phyloP scores from a whole-genome alignment of 2,797 vertebrate species.

The Lepidocolaptes lacrymiger region DNA sequence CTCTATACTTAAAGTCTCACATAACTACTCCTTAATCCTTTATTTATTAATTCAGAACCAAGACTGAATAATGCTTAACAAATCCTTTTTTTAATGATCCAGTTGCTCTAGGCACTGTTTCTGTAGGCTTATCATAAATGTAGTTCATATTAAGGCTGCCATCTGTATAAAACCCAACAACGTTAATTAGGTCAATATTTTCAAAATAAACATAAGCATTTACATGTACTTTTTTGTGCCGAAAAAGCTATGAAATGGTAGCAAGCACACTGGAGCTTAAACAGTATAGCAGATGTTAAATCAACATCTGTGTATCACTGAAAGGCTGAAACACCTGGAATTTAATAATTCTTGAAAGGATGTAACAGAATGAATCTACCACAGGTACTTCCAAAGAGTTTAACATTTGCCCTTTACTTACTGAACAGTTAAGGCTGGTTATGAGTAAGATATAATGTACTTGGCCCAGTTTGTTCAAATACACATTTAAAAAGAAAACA shows the following conservation, averaged over 20 bases:
- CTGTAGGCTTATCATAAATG: neutral
- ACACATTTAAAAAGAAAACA: neutral
- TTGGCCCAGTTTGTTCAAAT: conserved; percentile 1
- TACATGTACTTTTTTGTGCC: neutral
- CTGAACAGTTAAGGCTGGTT: neutral
- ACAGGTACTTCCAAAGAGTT: neutral
- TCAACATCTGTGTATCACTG: neutral
- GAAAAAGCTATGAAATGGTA: neutral
- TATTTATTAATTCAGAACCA: conserved; percentile 42
- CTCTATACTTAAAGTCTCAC: conserved; percentile 40
- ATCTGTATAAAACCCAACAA: neutral
- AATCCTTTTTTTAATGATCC: neutral
- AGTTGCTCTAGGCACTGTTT: neutral
- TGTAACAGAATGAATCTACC: neutral
- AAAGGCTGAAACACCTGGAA: neutral
- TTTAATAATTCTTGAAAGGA: neutral
- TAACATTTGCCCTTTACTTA: neutral
- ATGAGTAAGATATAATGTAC: neutral
- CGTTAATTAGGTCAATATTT: neutral
- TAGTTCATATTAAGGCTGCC: neutral
- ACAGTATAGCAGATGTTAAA: neutral
- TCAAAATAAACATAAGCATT: neutral
- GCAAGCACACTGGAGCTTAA: neutral
- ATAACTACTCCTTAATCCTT: conserved; percentile 46
- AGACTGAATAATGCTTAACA: neutral